A percentile compares a stretch with the other conserved stretches of the same genome.
Evolutionary conservation across 2,113 vertebrate species (phyloP).

Genomic region (Gavialis gangeticus): DNA sequence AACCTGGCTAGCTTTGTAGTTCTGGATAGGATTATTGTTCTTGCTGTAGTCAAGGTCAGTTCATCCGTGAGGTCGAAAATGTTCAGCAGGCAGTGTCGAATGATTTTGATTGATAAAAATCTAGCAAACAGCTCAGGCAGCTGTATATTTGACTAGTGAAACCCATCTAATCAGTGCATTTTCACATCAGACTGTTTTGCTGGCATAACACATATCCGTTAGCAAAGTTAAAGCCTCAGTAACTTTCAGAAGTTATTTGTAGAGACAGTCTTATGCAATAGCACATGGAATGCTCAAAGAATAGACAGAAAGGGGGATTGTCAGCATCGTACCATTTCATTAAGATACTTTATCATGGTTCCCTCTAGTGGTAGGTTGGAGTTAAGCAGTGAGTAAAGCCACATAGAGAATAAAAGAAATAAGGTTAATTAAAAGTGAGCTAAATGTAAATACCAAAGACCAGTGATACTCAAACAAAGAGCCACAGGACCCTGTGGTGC

Average conservation of each 20-base stretch:
- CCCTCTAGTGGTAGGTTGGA: not conserved
- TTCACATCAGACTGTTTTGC: constrained; percentile 36
- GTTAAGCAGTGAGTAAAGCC: not conserved
- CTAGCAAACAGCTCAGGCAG: constrained; percentile 40
- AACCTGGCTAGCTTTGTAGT: not conserved
- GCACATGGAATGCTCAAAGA: constrained; percentile 16
- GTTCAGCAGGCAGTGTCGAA: constrained; percentile 19
- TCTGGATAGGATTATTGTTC: constrained; percentile 46
- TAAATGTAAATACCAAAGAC: not conserved
- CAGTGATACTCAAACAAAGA: not conserved
- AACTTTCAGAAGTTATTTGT: constrained; percentile 29
- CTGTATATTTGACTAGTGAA: constrained; percentile 27
- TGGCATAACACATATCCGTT: constrained; percentile 42
- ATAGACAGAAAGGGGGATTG: not conserved
- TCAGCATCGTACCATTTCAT: not conserved
- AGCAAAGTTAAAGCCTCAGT: constrained; percentile 21
- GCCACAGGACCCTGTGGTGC: not conserved
- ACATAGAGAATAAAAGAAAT: not conserved
- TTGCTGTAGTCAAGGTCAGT: constrained; percentile 32
- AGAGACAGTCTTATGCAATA: not conserved
- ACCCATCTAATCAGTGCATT: constrained; percentile 46
- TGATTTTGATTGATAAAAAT: constrained; percentile 39
- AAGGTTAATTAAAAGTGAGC: not conserved
- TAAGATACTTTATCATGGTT: not conserved
- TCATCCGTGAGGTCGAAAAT: constrained; percentile 45